phyloP scores from a whole-genome alignment of 2,113 vertebrate species.

The Elephantulus edwardii region DNA sequence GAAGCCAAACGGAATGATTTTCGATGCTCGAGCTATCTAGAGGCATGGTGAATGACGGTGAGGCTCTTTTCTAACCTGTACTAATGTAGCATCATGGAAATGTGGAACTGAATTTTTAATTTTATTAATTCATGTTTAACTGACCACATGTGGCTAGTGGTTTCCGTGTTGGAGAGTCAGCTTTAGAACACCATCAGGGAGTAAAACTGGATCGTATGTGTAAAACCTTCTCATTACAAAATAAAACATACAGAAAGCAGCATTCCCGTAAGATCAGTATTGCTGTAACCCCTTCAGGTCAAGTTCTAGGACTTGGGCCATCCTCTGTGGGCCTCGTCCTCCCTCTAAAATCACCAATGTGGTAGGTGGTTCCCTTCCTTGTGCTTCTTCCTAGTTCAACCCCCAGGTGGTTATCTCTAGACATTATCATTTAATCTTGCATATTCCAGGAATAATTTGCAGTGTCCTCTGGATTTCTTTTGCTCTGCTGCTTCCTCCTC shows the following conservation, averaged over 20 bases:
- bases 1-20: neutral
- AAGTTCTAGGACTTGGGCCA: neutral
- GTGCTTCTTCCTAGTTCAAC: neutral
- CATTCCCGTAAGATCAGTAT: fast-evolving
- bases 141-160: neutral
- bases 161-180: neutral
- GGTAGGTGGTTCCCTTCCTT: neutral
- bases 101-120: constrained; percentile 23
- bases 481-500: neutral
- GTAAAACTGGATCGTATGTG: neutral
- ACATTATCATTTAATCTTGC: neutral
- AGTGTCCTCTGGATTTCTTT: neutral
- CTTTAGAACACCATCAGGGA: neutral
- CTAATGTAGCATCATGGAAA: neutral
- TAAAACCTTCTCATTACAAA: neutral
- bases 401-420: neutral
- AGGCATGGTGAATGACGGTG: neutral
- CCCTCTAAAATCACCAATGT: neutral
- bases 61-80: neutral
- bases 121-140: constrained; percentile 39
- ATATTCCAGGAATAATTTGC: constrained; percentile 5
- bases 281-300: neutral
- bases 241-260: neutral
- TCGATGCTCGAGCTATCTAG: neutral
- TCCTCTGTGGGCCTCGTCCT: neutral